Base-by-base conservation (phyloP, 2,797 vertebrate species). In the Periophthalmus magnuspinnatus region DNA sequence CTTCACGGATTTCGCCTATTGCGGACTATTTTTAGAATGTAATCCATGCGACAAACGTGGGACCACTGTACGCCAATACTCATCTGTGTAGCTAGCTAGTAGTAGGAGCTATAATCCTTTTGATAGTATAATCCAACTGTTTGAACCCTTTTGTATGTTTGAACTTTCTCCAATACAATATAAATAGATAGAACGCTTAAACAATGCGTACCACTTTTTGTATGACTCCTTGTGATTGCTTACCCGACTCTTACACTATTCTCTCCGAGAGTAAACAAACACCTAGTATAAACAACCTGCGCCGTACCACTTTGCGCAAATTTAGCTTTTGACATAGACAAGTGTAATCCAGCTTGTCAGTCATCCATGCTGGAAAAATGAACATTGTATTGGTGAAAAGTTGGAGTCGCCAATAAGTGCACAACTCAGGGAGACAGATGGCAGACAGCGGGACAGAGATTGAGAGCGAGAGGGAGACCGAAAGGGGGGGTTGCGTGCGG, bases 341-440 rank as follows among this genome's bases (percentile, higher is more conserved):
- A 21, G 36, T 14, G 8, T 38, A 41, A 61, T 22, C 59, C 59
- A 14, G 17, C 59, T 41, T 41, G 59, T 61, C 59, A 41, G 13
- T 61, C 19, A n/a, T 61, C n/a, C 59, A 41, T 11, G 2, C 10
- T 4, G 34, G 41, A 83, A 57, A 69, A 88, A 85, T 74, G 81
- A 81, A 75, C 73, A 74, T 38, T 70, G 57, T n/a, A 71, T 72
- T 78, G 77, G 69, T 59, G 64, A 74, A 24, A 45, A 72, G 70
- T 11, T 13, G 65, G 65, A 50, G 71, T 71, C 21, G 47, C 68
- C 58, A 69, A 77, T 62, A n/a, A 28, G 68, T 34, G 56, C 66
- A 69, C 19, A 32, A 74, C 63, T 68, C 70, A 61, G 79, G 55
- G 72, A 87, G 81, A 85, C 71, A 60, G 82, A 90, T 78, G 76